phyloP scores from a whole-genome alignment of 1,140 invertebrate genomes.

The Mya arenaria region DNA sequence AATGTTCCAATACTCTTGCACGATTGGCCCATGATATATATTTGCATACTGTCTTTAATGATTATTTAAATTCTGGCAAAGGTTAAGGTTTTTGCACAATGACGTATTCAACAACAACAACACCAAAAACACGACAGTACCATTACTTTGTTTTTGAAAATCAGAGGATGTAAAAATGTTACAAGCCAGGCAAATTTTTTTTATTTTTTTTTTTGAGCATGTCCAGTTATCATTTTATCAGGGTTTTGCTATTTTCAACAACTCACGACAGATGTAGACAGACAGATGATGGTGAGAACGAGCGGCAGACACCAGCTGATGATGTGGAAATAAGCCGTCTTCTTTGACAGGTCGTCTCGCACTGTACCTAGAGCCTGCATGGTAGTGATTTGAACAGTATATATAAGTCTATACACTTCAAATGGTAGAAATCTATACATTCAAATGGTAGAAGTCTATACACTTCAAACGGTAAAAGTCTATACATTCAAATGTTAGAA shows the following conservation, averaged over 20 bases:
- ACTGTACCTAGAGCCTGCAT: conserved; percentile 74
- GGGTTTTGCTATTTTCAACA: too few species aligned
- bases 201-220: background rate
- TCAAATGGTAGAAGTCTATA: too few species aligned
- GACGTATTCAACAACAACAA: background rate
- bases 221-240: background rate
- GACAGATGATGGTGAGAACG: conserved; percentile 77
- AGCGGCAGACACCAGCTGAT: conserved; percentile 78
- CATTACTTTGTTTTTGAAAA: background rate
- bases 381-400: too few species aligned
- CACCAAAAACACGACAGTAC: background rate
- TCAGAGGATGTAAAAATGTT: background rate
- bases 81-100: background rate
- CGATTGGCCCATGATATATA: too few species aligned
- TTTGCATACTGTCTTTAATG: too few species aligned
- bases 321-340: conserved; percentile 79
- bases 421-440: too few species aligned
- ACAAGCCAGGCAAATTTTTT: background rate
- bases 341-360: conserved; percentile 72
- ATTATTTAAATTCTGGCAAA: background rate
- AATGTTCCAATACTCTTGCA: too few species aligned
- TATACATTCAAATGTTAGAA: too few species aligned
- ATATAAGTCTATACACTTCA: too few species aligned
- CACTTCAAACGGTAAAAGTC: too few species aligned
- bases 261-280: conserved; percentile 76